Evolutionary conservation across 2,888 invertebrate genomes (phyloP).

Genomic region (Drosophila stalkeri): DNA sequence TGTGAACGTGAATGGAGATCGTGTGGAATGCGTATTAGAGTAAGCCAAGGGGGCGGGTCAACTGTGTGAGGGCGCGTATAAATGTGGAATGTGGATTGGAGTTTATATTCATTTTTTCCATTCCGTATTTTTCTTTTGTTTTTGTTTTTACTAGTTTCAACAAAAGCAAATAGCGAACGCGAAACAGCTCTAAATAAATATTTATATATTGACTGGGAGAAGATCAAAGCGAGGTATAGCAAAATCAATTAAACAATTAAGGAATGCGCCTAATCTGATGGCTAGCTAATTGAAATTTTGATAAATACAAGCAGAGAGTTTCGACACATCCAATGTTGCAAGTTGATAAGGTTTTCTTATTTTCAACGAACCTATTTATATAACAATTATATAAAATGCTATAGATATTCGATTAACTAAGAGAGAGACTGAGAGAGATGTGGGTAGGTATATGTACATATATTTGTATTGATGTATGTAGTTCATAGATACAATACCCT

Average conservation of each 20-base stretch:
- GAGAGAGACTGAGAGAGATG: no score
- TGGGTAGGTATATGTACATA: not conserved
- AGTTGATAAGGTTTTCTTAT: not conserved
- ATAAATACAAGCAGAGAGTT: conserved; percentile 5
- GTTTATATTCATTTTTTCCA: conserved; percentile 6
- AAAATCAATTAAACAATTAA: conserved; percentile 10
- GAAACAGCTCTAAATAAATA: conserved; percentile 1
- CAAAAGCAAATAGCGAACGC: conserved; percentile 1
- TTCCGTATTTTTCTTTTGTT: not conserved
- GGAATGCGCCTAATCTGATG: conserved; percentile 4
- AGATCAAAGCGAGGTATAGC: conserved; percentile 4
- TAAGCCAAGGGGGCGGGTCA: not conserved
- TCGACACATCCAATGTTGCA: not conserved
- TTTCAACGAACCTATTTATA: not conserved
- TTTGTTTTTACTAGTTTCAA: not conserved
- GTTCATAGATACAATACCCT: not conserved
- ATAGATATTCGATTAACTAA: not conserved
- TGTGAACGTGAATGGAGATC: conserved; percentile 15
- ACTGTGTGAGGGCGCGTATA: not conserved
- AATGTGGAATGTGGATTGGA: conserved; percentile 25
- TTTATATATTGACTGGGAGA: conserved; percentile 1
- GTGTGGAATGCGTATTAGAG: conserved; percentile 24
- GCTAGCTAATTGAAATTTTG: conserved; percentile 2
- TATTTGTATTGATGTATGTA: not conserved
- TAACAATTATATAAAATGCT: not conserved